These are phyloP conservation scores for Melieria omissa DNA, from an alignment of 2,888 invertebrate genomes.

Conservation along the genomic window DNA sequence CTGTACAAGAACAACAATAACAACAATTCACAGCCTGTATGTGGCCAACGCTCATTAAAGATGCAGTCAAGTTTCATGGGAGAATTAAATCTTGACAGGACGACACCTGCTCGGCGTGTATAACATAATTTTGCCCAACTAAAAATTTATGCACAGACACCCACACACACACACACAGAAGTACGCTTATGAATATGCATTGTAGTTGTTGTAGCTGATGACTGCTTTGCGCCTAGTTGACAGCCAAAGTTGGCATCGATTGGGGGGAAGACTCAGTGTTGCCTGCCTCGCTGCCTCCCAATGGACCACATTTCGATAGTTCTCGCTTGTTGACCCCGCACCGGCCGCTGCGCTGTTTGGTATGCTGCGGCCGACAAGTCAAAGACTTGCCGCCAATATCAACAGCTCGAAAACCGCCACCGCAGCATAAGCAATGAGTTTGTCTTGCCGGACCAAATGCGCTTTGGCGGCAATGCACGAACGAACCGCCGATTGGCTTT, in stretches of 20 bases:
- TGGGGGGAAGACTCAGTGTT: too few relatives aligned
- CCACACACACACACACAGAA: background rate
- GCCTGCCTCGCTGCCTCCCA: too few relatives aligned
- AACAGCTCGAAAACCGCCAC: background rate
- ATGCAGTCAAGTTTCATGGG: conserved; percentile 58
- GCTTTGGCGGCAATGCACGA: background rate
- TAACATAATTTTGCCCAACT: conserved; percentile 52
- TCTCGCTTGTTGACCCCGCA: too few relatives aligned
- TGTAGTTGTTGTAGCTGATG: conserved; percentile 8
- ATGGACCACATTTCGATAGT: too few relatives aligned
- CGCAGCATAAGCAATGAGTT: conserved; percentile 41
- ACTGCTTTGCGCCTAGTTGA: background rate
- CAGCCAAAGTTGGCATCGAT: too few relatives aligned
- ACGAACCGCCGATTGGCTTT: background rate
- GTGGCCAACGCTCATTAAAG: conserved; percentile 52
- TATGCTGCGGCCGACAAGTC: too few relatives aligned
- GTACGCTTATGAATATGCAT: background rate
- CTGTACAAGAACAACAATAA: conserved; percentile 25
- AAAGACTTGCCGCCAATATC: too few relatives aligned
- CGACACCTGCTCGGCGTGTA: conserved; percentile 46
- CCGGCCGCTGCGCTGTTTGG: too few relatives aligned
- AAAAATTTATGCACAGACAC: conserved; percentile 11
- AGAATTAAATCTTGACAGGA: conserved; percentile 57
- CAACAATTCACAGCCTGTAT: background rate
- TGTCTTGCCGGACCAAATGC: conserved; percentile 30